A percentile compares a stretch with the other conserved stretches of the same genome.
Evolutionary conservation across 2,113 vertebrate species (phyloP).

Genomic region (Suncus etruscus): DNA sequence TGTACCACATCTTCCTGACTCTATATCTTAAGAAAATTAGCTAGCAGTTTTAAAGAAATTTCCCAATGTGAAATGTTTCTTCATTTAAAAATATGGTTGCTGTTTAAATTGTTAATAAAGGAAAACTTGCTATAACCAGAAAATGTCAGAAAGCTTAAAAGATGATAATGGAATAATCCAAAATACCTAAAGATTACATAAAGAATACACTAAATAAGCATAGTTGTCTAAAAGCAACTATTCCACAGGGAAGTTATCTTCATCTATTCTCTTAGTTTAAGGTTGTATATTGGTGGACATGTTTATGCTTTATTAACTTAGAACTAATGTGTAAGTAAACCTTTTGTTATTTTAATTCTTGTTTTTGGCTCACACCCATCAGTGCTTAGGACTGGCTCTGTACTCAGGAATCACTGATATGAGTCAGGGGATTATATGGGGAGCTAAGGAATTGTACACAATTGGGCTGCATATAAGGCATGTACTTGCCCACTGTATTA

Average conservation of each 20-base stretch:
- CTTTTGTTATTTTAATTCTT: neutral
- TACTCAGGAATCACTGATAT: too few species aligned
- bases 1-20: too few species aligned
- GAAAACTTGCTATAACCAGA: slow-evolving; percentile 9
- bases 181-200: slow-evolving; percentile 21
- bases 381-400: too few species aligned
- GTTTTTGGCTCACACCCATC: too few species aligned
- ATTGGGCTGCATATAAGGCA: too few species aligned
- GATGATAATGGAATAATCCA: neutral
- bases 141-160: neutral
- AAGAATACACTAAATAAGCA: neutral
- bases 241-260: neutral
- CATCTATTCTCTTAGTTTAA: neutral
- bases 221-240: neutral
- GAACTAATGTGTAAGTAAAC: neutral
- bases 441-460: too few species aligned
- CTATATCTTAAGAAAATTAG: neutral
- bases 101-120: slow-evolving; percentile 14
- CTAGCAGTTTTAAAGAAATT: neutral
- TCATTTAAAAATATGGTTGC: neutral
- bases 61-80: neutral
- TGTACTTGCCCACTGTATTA: too few species aligned
- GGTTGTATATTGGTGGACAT: neutral
- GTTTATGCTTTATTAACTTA: neutral
- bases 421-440: too few species aligned